Evolutionary conservation across 2,797 vertebrate genomes (phyloP), one percentile per base, ranked within the genome.

Genomic region (Vespertilio murinus): DNA sequence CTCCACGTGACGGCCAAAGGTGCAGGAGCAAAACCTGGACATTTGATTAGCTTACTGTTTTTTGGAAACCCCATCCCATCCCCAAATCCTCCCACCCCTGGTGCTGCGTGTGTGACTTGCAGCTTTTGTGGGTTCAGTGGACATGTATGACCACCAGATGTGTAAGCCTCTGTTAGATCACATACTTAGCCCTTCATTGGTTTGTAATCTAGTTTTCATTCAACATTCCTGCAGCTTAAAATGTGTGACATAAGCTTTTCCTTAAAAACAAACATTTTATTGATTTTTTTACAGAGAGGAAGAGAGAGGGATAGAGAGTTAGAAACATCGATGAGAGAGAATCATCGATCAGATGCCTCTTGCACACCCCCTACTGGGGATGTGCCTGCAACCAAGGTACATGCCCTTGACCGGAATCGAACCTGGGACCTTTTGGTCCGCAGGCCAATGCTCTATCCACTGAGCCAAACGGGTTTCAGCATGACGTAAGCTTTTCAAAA

Each of bases 201-300:
- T 93, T 87, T 28, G 88, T 93, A 93, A 65, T 92, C 77, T 47
- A 73, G 88, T 73, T 93, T 88, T 94, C 83, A 70, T 91, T 93
- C 73, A 56, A 0, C 85, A 40, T 89, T 74, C 56, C 65, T 79
- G 65, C 88, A 45, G 56, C 81, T 92, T 40, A 83, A 83, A 74
- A n/a, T 35, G 69, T 17, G 71, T 77, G 75, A 75, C 86, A 3
- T 35, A 5, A 33, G 54, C 18, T 22, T 69, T 80, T 52, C 54
- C n/a, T n/a, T n/a, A n/a, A n/a, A n/a, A n/a, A n/a, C n/a, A n/a
- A n/a, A n/a, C n/a, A n/a, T n/a, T n/a, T n/a, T n/a, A n/a, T n/a
- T n/a, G n/a, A n/a, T n/a, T n/a, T n/a, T n/a, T n/a, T n/a, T n/a
- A n/a, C n/a, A n/a, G n/a, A n/a, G n/a, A n/a, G n/a, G n/a, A n/a